Conservation (phyloP, 1,140 invertebrate genomes). For the Drosophila pseudoobscura region DNA sequence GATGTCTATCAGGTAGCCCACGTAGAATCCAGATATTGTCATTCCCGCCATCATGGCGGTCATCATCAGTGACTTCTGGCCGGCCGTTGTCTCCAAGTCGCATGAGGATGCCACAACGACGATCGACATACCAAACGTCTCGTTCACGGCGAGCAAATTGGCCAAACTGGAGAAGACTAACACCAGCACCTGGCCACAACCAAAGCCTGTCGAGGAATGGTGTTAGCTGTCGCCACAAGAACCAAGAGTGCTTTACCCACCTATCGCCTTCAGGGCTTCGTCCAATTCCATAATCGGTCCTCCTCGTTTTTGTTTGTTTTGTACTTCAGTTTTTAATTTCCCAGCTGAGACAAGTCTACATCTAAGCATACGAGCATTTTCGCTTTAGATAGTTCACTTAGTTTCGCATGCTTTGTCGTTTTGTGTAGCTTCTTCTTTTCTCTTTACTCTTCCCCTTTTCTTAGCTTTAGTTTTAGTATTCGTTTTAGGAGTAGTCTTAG, state of each 20-base stretch:
- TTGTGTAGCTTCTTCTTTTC: slow-evolving; percentile 23
- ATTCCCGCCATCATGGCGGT: slow-evolving; percentile 15
- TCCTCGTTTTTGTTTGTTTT: background rate
- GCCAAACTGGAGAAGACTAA: slow-evolving; percentile 1
- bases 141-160: background rate
- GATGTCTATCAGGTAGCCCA: slow-evolving; percentile 21
- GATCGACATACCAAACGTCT: slow-evolving; percentile 17
- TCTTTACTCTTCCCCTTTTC: background rate
- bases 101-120: slow-evolving; percentile 17
- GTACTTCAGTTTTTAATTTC: too few species aligned
- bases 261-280: slow-evolving; percentile 15
- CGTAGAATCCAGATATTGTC: slow-evolving; percentile 14
- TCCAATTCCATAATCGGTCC: slow-evolving; percentile 15
- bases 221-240: background rate
- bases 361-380: too few species aligned
- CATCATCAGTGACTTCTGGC: slow-evolving; percentile 8
- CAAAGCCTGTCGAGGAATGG: slow-evolving; percentile 18
- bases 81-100: background rate
- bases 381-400: slow-evolving; percentile 1
- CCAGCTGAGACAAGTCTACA: too few species aligned
- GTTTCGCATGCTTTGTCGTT: slow-evolving; percentile 37
- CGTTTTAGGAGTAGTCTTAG: slow-evolving; percentile 32
- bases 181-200: slow-evolving; percentile 11
- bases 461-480: too few species aligned
- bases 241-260: slow-evolving; percentile 11